Conservation (phyloP, 2,113 vertebrate species). For the Paradisaea rubra region DNA sequence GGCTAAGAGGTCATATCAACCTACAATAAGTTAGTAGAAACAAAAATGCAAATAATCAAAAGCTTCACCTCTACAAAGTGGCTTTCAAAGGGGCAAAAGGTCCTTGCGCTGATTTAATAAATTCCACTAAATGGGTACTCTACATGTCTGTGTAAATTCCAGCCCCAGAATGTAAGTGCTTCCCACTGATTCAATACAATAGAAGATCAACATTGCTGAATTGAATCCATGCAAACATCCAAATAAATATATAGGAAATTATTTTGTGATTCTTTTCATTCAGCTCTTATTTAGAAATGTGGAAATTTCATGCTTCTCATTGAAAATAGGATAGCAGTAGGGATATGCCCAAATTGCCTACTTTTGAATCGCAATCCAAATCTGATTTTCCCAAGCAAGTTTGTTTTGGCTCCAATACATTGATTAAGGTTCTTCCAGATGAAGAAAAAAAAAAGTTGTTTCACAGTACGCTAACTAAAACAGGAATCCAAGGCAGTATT, state of each 20-base stretch:
- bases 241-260: constrained; percentile 7
- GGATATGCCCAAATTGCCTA: not conserved
- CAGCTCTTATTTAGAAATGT: not conserved
- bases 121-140: not conserved
- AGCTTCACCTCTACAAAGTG: not conserved
- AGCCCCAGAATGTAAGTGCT: not conserved
- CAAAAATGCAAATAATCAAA: not conserved
- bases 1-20: not conserved
- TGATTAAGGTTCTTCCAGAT: not conserved
- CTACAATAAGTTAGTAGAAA: not conserved
- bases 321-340: not conserved
- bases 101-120: not conserved
- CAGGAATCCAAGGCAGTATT: not conserved
- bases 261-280: constrained; percentile 31
- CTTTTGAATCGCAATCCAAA: not conserved
- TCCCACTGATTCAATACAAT: constrained; percentile 25
- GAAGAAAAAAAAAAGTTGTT: not conserved
- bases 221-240: not conserved
- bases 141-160: constrained; percentile 1
- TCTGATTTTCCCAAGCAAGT: not conserved
- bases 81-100: not conserved
- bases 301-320: not conserved
- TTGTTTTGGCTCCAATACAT: not conserved
- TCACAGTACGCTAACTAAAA: not conserved
- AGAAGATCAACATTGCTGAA: not conserved